Conservation (phyloP, 2,888 invertebrate species). For the Sarcophaga caerulescens region DNA sequence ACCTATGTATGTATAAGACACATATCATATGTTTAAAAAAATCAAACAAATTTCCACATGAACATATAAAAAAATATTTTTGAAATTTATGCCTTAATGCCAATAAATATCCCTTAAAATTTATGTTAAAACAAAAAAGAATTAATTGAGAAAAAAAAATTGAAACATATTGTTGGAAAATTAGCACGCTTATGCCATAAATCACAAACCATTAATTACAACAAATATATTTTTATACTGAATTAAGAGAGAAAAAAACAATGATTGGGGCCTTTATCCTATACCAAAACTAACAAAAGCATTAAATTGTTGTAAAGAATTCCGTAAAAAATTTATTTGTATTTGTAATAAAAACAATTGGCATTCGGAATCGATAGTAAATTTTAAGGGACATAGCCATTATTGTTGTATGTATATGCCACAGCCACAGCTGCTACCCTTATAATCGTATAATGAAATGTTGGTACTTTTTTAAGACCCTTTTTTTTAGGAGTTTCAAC, state of each 20-base stretch:
- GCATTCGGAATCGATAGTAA: conserved; percentile 46
- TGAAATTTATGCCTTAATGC: no score
- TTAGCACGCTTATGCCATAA: conserved; percentile 67
- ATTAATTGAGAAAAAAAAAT: not conserved
- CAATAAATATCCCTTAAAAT: no score
- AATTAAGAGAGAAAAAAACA: conserved; percentile 6
- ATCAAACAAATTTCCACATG: no score
- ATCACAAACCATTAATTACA: conserved; percentile 60
- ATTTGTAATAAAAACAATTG: conserved; percentile 51
- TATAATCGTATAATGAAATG: conserved; percentile 35
- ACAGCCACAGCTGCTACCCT: conserved; percentile 53
- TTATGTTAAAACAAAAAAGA: no score
- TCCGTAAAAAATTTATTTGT: conserved; percentile 11
- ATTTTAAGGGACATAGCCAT: conserved; percentile 9
- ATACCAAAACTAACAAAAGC: conserved; percentile 52
- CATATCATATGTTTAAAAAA: no score
- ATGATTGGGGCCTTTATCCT: not conserved
- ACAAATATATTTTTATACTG: conserved; percentile 16
- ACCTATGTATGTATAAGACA: no score
- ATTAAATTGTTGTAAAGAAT: conserved; percentile 38
- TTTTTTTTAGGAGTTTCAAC: conserved; percentile 10
- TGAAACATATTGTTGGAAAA: conserved; percentile 44
- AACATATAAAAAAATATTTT: no score
- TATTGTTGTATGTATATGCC: no score
- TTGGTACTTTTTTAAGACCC: conserved; percentile 64